Evolutionary conservation across 1,140 invertebrate species (phyloP), one percentile per base, ranked within the genome.

Genomic region (Parasteatoda tepidariorum): DNA sequence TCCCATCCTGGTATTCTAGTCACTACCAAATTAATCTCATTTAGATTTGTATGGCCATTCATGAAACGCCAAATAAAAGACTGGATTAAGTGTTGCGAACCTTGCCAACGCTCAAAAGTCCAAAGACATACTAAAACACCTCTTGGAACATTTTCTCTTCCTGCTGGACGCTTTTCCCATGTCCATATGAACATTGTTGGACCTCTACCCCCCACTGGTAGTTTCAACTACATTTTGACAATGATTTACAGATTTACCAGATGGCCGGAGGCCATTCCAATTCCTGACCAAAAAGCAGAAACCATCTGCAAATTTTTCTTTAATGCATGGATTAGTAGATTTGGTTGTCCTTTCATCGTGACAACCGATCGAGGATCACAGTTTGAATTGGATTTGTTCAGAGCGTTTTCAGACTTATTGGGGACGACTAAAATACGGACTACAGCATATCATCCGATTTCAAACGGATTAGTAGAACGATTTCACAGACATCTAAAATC

Each of bases 231-330:
- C 31, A 15, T 9, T 3, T 3, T 86, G 68, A 1, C 81, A 88
- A 28, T 22, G 28, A 22, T 22, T 24, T n/a, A 59, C n/a, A n/a
- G 1, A 4, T 59, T 59, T 11, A 24, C n/a, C 22, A 24, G 0
- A 24, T 91, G 86, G 88, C 88, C 87, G 0, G 90, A 91, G 85
- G 88, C 88, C 0, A 83, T 88, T 41, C 87, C 88, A 26, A 88
- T 90, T 9, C 67, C 90, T 0, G 3, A 33, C 5, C 86, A 90
- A 89, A 88, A 87, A 79, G 55, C 86, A 18, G 87, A 89, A 26
- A 87, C 86, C 90, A 28, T 83, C 87, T 22, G 55, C 54, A 11
- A 67, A 64, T n/a, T 88, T 82, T 90, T 30, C 3, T 89, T 89
- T 88, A 86, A 90, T 11, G 11, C 87, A 7, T 59, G 87, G 89